Percentiles rank a stretch among this genome's conserved stretches.
phyloP scores from a whole-genome alignment of 2,113 vertebrate species.

The Myotis yumanensis region DNA sequence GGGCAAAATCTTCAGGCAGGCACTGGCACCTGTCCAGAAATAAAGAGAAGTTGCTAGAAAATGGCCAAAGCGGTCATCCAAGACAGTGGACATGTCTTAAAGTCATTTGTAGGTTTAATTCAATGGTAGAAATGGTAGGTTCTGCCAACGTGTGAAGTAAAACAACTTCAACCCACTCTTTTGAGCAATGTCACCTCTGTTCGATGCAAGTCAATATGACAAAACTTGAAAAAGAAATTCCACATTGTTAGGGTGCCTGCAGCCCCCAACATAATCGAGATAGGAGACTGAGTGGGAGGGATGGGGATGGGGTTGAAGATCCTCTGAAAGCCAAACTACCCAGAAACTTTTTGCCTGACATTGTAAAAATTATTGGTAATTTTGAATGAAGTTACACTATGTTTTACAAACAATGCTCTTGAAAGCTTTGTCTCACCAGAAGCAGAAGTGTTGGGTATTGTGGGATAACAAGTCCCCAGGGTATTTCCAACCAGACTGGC shows the following conservation, averaged over 20 bases:
- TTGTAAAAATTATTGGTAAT: constrained; percentile 56
- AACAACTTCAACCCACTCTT: neutral
- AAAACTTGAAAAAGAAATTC: constrained; percentile 19
- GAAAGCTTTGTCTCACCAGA: constrained; percentile 36
- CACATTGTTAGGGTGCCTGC: neutral
- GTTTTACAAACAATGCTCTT: neutral
- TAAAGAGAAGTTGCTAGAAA: constrained; percentile 35
- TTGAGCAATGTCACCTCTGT: neutral
- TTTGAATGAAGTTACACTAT: constrained; percentile 45
- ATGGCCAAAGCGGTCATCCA: neutral
- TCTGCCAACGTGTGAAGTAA: neutral
- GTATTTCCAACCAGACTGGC: constrained; percentile 70
- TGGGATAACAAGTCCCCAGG: constrained; percentile 54
- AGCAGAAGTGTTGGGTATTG: constrained; percentile 61
- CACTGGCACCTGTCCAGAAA: neutral
- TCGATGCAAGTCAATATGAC: neutral
- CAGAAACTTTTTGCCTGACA: constrained; percentile 40
- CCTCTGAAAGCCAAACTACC: constrained; percentile 49
- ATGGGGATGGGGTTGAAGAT: neutral
- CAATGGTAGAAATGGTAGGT: neutral
- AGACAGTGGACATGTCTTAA: neutral
- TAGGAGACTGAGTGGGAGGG: neutral
- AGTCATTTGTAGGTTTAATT: neutral
- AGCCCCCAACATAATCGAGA: neutral
- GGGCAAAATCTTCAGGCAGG: neutral